Conservation (phyloP, 2,113 vertebrate species). For the Hippocampus zosterae region DNA sequence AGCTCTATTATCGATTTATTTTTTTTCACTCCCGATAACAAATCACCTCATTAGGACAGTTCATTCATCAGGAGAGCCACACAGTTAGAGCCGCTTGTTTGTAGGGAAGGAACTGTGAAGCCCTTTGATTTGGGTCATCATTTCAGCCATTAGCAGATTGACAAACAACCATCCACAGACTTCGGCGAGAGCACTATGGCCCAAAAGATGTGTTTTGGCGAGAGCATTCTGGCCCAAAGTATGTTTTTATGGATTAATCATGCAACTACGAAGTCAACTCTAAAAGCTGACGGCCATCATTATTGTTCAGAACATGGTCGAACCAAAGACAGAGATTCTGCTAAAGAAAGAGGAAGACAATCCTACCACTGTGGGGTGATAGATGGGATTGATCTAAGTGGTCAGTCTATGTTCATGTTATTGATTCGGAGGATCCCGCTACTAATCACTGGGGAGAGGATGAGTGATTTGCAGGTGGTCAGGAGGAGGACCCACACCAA, state of each 20-base stretch:
- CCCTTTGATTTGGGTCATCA: constrained; percentile 53
- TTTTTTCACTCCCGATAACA: constrained; percentile 55
- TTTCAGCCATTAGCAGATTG: constrained; percentile 51
- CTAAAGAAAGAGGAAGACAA: constrained; percentile 37
- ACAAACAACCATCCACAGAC: constrained; percentile 31
- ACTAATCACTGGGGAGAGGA: constrained; percentile 57
- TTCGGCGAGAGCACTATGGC: neutral
- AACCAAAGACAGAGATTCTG: constrained; percentile 26
- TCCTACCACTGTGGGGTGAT: constrained; percentile 36
- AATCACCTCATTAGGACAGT: constrained; percentile 60
- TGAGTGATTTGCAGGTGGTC: constrained; percentile 59
- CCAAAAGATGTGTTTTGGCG: too few species aligned
- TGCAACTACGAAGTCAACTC: neutral
- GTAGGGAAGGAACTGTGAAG: constrained; percentile 57
- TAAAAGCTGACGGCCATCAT: constrained; percentile 1
- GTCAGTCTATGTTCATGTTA: constrained; percentile 71
- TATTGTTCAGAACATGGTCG: neutral
- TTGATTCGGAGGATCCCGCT: constrained; percentile 64
- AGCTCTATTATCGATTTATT: constrained; percentile 57
- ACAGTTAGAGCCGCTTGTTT: constrained; percentile 55
- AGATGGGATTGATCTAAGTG: constrained; percentile 68
- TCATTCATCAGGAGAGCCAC: constrained; percentile 60
- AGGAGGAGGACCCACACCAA: constrained; percentile 51
- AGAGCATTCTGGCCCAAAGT: neutral
- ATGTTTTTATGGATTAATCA: constrained; percentile 13